A percentile compares a stretch with the other conserved stretches of the same genome.
Evolutionary conservation across 1,140 invertebrate species (phyloP).

Genomic region (Ostrea edulis): DNA sequence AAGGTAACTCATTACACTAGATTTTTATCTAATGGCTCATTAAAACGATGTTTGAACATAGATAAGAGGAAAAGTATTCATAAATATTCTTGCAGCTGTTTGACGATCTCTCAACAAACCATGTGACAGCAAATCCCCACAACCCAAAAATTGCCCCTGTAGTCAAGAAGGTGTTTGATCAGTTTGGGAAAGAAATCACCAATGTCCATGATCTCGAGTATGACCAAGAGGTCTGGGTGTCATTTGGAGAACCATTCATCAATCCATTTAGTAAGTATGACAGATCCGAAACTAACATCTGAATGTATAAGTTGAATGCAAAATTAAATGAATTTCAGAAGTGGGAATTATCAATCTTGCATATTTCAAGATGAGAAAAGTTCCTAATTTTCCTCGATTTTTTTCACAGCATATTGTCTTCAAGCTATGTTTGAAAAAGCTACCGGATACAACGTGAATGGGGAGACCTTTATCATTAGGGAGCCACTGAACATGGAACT

Average conservation of each 20-base stretch:
- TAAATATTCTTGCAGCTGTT: slow-evolving; percentile 63
- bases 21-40: too few relatives aligned
- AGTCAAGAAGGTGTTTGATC: slow-evolving; percentile 71
- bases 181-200: slow-evolving; percentile 71
- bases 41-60: neutral
- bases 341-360: too few relatives aligned
- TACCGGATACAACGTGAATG: slow-evolving; percentile 56
- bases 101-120: slow-evolving; percentile 69
- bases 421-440: slow-evolving; percentile 71
- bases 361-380: neutral
- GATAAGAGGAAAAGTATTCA: neutral
- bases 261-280: slow-evolving; percentile 74
- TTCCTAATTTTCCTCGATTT: neutral
- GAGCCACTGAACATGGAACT: slow-evolving; percentile 67
- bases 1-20: too few relatives aligned
- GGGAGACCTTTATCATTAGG: slow-evolving; percentile 59
- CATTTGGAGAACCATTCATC: slow-evolving; percentile 77
- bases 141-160: slow-evolving; percentile 70
- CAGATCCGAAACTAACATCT: neutral
- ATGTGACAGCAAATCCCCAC: slow-evolving; percentile 59
- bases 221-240: slow-evolving; percentile 76
- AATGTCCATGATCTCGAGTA: slow-evolving; percentile 68
- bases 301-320: too few relatives aligned
- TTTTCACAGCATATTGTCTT: slow-evolving; percentile 71
- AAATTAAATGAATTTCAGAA: too few relatives aligned